These are phyloP conservation scores for Chloroclystis v-ata DNA, from an alignment of 2,888 invertebrate genomes.

Conservation along the genomic window DNA sequence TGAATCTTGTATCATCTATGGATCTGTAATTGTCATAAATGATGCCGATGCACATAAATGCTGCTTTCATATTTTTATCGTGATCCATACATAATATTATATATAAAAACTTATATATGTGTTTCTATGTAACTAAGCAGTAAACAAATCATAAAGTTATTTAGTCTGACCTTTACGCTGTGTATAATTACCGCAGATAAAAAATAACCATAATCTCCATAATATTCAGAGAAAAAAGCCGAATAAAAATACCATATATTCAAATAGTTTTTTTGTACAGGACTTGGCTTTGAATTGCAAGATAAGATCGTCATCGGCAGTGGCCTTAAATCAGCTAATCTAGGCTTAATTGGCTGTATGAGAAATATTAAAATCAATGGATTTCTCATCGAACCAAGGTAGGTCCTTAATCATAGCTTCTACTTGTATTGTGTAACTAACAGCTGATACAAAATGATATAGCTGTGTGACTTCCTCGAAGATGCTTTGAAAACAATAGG, in stretches of 20 bases:
- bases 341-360: conserved; percentile 94
- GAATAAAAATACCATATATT: conserved; percentile 4
- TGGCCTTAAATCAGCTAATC: conserved; percentile 83
- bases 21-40: no score
- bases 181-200: neutral
- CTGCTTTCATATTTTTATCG: no score
- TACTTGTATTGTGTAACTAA: no score
- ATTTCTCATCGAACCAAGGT: conserved; percentile 84
- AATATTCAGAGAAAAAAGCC: neutral
- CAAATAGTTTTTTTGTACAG: conserved; percentile 34
- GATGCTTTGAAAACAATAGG: no score
- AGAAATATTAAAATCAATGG: conserved; percentile 92
- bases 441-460: no score
- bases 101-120: neutral
- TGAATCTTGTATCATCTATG: no score
- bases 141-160: neutral
- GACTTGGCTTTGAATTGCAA: conserved; percentile 81
- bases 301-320: conserved; percentile 88
- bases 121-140: neutral
- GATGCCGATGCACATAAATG: no score
- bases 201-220: no score
- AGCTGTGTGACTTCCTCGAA: no score
- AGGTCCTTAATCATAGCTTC: neutral
- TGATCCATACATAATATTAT: neutral
- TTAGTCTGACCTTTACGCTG: conserved; percentile 5